Base-by-base conservation (phyloP, 2,797 vertebrate genomes). In the Falco berigora region DNA sequence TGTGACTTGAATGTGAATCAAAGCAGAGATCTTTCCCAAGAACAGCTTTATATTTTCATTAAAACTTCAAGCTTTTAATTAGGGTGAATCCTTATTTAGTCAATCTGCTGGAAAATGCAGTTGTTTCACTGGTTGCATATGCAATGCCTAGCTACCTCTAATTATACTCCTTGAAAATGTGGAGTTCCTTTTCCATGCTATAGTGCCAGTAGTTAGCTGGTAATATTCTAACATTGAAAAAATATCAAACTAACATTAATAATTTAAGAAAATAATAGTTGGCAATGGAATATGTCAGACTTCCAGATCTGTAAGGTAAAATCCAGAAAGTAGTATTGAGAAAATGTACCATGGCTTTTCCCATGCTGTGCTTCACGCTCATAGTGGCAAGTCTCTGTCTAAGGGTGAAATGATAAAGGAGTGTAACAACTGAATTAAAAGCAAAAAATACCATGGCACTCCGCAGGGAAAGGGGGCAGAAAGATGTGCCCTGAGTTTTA, bases 1-100 rank as follows among this genome's bases (percentile, higher is more conserved):
- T 74, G 83, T 61, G 91, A 63, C 56, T 82, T 74, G 50, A 90
- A 79, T 77, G 49, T n/a, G 56, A 95, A 95, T 77, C 77, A 94
- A 95, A 94, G 90, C n/a, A 67, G 50, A 66, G 62, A 58, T 81
- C 77, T 90, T 78, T 79, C 82, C 62, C 64, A 88, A 92, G 64
- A 75, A 95, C 67, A n/a, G 13, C 34, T 79, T 88, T 91, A 47
- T 73, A 28, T 86, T 86, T 91, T 76, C 76, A 62, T 88, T 81
- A 80, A 77, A 94, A 88, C 38, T 7, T 73, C 38, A 79, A 80
- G 58, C 5, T 94, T 91, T 94, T 90, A 94, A 77, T 94, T 88
- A 92, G 73, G 46, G 71, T 87, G 76, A 92, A 94, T 87, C 52
- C 42, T 27, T 84, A 40, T 79, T 80, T 92, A 86, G 34, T 73